phyloP scores from a whole-genome alignment of 2,888 invertebrate genomes.

The Tetrapedia diversipes region DNA sequence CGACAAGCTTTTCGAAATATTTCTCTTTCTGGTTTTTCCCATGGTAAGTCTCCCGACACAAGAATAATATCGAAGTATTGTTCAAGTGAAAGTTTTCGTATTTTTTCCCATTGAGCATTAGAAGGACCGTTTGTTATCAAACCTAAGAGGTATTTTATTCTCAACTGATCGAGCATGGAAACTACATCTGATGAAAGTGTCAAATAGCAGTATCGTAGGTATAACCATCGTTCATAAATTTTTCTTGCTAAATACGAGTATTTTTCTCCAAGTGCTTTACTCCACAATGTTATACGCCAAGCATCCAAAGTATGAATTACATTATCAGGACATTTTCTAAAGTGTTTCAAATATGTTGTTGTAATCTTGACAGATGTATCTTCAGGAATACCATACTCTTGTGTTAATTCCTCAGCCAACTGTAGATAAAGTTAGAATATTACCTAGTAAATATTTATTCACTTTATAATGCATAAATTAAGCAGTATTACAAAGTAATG shows the following conservation, averaged over 20 bases:
- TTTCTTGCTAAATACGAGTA: slow-evolving; percentile 89
- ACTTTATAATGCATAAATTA: not conserved
- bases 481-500: slow-evolving; percentile 51
- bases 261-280: slow-evolving; percentile 89
- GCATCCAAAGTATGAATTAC: slow-evolving; percentile 88
- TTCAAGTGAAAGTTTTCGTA: slow-evolving; percentile 88
- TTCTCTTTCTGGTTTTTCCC: slow-evolving; percentile 93
- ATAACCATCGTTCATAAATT: slow-evolving; percentile 91
- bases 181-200: slow-evolving; percentile 88
- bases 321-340: slow-evolving; percentile 92
- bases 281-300: slow-evolving; percentile 92
- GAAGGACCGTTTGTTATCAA: slow-evolving; percentile 95
- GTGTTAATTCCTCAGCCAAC: slow-evolving; percentile 85
- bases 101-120: slow-evolving; percentile 94
- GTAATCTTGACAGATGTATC: slow-evolving; percentile 88
- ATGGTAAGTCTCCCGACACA: slow-evolving; percentile 92
- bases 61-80: slow-evolving; percentile 91
- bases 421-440: slow-evolving; percentile 74
- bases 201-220: slow-evolving; percentile 90
- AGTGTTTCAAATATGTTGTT: slow-evolving; percentile 88
- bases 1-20: slow-evolving; percentile 93
- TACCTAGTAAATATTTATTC: slow-evolving; percentile 33
- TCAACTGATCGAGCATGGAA: slow-evolving; percentile 88
- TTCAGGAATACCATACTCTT: slow-evolving; percentile 87
- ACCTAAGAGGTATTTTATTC: slow-evolving; percentile 90